Base-by-base conservation (phyloP, 2,113 vertebrate species). In the Gambusia affinis region DNA sequence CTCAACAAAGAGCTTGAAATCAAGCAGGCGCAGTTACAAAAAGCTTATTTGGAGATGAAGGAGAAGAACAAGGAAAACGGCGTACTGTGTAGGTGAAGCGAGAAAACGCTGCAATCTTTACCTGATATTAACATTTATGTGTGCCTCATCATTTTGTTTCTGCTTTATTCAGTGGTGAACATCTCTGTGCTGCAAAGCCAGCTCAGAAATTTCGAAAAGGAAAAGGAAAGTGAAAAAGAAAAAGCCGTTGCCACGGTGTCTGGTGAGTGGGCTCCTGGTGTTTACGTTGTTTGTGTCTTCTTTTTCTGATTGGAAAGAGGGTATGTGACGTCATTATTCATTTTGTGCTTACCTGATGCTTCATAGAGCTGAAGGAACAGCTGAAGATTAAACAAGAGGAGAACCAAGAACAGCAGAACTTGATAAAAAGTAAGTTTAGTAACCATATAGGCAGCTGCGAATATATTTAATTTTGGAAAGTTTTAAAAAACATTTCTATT, bases 351-450 rank as follows among this genome's bases (percentile, higher is more conserved):
- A 7, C 8, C 10, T 54, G 1, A 24, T n/a, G 19, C 64, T 51
- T 66, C 72, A 12, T 57, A 87, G 78, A 82, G 8, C 17, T 82
- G 28, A 79, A 1, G 1, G 27, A 75, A 10, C 37, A 85, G 24
- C 63, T 87, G 29, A n/a, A 12, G 29, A 17, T 1, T 10, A 76
- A 64, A 31, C 31, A 3, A 17, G 14, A 44, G 74, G 54, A 80
- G 68, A 68, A 68, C 8, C 0, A 28, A 12, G 67, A 4, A 1
- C 24, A 78, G 44, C 79, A 67, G 27, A 33, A 54, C 27, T 1
- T 65, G 60, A 83, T 88, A 24, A 17, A 35, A 39, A 37, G 86
- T 86, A 24, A 28, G 74, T 67, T 75, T 30, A 67, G 7, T 24
- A 10, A 8, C 42, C 4, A 14, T 12, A 12, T 27, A 64, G 12